A percentile compares a stretch with the other conserved stretches of the same genome.
phyloP scores from a whole-genome alignment of 1,140 invertebrate species.

The Ostrea denselamellosa region DNA sequence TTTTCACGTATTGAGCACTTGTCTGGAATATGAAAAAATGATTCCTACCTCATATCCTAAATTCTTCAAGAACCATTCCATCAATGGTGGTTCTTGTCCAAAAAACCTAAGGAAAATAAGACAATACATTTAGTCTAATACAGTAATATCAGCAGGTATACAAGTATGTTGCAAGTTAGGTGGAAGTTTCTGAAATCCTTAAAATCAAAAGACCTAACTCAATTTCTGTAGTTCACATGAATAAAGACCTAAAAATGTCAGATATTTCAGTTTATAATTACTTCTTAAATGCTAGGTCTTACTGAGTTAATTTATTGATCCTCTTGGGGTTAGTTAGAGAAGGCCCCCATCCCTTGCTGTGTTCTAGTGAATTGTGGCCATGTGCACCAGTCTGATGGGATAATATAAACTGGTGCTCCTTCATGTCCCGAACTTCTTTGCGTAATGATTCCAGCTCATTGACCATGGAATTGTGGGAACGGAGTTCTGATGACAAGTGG shows the following conservation, averaged over 20 bases:
- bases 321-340: slow-evolving; percentile 86
- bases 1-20: slow-evolving; percentile 83
- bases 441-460: slow-evolving; percentile 93
- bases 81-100: slow-evolving; percentile 93
- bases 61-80: slow-evolving; percentile 93
- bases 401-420: slow-evolving; percentile 78
- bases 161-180: too few relatives aligned
- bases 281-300: slow-evolving; percentile 53
- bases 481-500: slow-evolving; percentile 94
- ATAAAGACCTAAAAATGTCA: too few relatives aligned
- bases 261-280: not conserved
- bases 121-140: too few relatives aligned
- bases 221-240: too few relatives aligned
- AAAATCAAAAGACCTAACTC: too few relatives aligned
- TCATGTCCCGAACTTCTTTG: slow-evolving; percentile 88
- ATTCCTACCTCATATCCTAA: slow-evolving; percentile 92
- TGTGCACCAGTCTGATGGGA: slow-evolving; percentile 44
- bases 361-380: slow-evolving; percentile 59
- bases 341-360: slow-evolving; percentile 77
- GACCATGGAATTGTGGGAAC: slow-evolving; percentile 92
- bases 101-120: slow-evolving; percentile 87
- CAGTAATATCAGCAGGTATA: too few relatives aligned
- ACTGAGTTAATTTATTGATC: slow-evolving; percentile 80
- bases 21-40: slow-evolving; percentile 84
- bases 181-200: too few relatives aligned